Evolutionary conservation across 2,797 vertebrate species (phyloP), one percentile per base, ranked within the genome.

Genomic region (Gorsachius magnificus): DNA sequence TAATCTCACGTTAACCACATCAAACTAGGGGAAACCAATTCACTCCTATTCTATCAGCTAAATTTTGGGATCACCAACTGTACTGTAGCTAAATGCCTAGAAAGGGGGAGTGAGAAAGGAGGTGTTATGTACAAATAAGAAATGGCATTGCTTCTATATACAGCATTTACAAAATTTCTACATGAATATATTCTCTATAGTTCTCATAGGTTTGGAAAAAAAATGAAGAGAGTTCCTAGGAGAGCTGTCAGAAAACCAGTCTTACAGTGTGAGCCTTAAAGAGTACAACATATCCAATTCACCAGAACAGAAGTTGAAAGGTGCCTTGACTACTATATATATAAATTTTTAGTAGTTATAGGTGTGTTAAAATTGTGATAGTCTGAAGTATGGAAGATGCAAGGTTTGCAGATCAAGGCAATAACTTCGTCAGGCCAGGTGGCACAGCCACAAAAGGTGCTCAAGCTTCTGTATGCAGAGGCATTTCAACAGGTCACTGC

Each of bases 221-320:
- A 83, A 78, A 36, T 14, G 2, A 64, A 60, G 14, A n/a, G 14
- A 57, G 9, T 72, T 82, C 22, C 76, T 92, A 68, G 35, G 64
- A 89, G 60, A 91, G 79, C 72, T 83, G 54, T 87, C 84, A 95
- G 91, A 96, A 90, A 90, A 94, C 93, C 94, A 96, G 87, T 95
- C 94, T 96, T 96, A 94, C 91, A 95, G 77, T 91, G 60, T 95
- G 78, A 97, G 89, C 89, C 87, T 96, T 94, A 70, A 85, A 85
- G 69, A 63, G n/a, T 48, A 81, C 5, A 93, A 69, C 5, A 58
- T 13, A 69, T 25, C 26, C 78, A 83, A 81, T 89, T 89, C 29
- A 58, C 16, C 69, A 72, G 38, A 94, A 61, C 13, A 68, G 17
- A 94, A 77, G 46, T 18, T 72, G 36, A 87, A 61, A 88, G 11